phyloP scores from a whole-genome alignment of 2,797 vertebrate species.

The Peromyscus aztecus region DNA sequence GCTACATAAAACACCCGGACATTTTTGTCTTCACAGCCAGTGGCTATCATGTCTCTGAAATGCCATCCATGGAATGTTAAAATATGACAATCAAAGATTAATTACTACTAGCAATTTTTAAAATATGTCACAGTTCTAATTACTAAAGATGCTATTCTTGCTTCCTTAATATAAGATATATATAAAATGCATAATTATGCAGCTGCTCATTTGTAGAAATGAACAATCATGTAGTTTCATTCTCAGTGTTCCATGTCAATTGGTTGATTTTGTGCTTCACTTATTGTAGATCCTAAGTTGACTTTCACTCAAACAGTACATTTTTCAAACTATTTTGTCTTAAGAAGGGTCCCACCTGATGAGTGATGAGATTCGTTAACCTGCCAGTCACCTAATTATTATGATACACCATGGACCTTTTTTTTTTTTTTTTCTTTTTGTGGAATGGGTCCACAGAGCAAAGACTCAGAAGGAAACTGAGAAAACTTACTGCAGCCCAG shows the following conservation, averaged over 20 bases:
- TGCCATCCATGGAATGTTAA: neutral
- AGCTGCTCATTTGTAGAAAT: conserved; percentile 21
- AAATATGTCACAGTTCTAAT: neutral
- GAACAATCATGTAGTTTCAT: neutral
- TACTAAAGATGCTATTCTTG: neutral
- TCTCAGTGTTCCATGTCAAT: neutral
- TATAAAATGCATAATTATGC: neutral
- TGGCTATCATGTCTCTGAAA: conserved; percentile 98
- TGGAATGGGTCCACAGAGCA: neutral
- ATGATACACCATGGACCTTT: neutral
- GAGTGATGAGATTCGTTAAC: neutral
- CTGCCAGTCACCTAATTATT: neutral
- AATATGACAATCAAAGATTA: neutral
- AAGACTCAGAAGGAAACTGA: neutral
- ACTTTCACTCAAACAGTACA: neutral
- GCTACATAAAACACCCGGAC: conserved; percentile 97
- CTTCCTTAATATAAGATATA: neutral
- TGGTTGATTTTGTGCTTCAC: neutral
- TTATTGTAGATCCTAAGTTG: neutral
- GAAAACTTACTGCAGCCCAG: neutral
- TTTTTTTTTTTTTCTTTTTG: neutral
- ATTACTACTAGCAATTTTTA: neutral
- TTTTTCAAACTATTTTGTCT: neutral
- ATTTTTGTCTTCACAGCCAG: conserved; percentile 97
- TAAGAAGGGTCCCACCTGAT: neutral